These are phyloP conservation scores for Scelioninae gen. 2 DNA, from an alignment of 2,888 invertebrate genomes.

Conservation along the genomic window DNA sequence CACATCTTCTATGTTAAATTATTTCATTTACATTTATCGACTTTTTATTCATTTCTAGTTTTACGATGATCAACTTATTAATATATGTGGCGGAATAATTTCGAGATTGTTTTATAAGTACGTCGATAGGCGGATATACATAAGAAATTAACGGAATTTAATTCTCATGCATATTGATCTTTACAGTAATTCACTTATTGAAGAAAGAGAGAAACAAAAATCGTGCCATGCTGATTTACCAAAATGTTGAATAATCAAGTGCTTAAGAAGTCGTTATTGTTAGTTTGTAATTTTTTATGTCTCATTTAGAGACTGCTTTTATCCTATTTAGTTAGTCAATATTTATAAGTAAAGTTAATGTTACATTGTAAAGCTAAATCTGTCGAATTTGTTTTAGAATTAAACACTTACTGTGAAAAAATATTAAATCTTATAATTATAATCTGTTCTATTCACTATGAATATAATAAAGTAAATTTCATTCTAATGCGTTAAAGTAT, in stretches of 20 bases:
- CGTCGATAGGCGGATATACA: background rate
- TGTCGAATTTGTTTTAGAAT: no score
- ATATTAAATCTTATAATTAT: no score
- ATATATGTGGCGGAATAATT: background rate
- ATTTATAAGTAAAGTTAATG: no score
- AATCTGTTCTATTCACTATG: no score
- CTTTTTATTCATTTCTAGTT: background rate
- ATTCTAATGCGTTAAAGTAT: no score
- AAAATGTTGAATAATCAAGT: slow-evolving; percentile 14
- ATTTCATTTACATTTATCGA: background rate
- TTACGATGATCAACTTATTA: background rate
- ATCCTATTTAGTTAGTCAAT: no score
- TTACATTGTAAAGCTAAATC: no score
- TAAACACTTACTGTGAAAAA: no score
- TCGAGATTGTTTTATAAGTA: background rate
- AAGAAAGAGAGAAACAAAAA: slow-evolving; percentile 14
- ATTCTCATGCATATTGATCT: slow-evolving; percentile 20
- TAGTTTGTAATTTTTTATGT: slow-evolving; percentile 25
- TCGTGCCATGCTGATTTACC: slow-evolving; percentile 14
- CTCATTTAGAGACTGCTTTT: no score
- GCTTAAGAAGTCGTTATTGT: slow-evolving; percentile 10
- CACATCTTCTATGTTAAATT: slow-evolving; percentile 5
- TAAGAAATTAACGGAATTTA: background rate
- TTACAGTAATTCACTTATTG: slow-evolving; percentile 19
- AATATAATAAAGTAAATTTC: no score